Base-by-base conservation (phyloP, 2,797 vertebrate genomes). In the Micropoecilia bifurca region DNA sequence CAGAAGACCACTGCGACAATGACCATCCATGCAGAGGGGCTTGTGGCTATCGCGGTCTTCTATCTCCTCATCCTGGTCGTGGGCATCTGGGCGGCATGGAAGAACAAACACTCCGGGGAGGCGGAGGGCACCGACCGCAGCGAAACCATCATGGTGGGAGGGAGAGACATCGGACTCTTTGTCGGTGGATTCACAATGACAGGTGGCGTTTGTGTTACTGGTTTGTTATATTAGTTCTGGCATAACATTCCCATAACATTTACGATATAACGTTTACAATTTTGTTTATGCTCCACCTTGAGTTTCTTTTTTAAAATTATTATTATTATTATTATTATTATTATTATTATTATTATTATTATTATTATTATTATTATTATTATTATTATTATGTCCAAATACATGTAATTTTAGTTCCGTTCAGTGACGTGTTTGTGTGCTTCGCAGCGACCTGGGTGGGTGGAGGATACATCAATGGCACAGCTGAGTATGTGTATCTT, bases 111-210 rank as follows among this genome's bases (percentile, higher is more conserved):
- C 94, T 96, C 96, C 0, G 94, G 97, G 73, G 96, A 95, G 3
- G 88, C 95, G 59, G 97, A 96, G 87, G 96, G 95, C 81, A 88
- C 92, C 22, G 97, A 97, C 90, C 98, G 97, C 84, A 97, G 98
- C 0, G 98, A 99, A 91, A 97, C 96, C 87, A 99, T 99, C 89
- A 99, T 99, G 94, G 98, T 99, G 2, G 98, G 98, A 8, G 98
- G 98, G 74, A 96, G 98, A 89, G 98, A 99, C 83, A 99, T 99
- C 73, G 98, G 98, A 53, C 93, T 99, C 86, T 95, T 99, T 79
- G 98, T 99, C 72, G 98, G 98, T 59, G 98, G 96, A 90, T 99
- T 99, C 86, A 99, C 98, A 16, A 99, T 99, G 98, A 99, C 98
- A 41, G 98, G 98, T 99, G 69, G 87, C 72, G 61, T 80, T 80